Evolutionary conservation across 1,140 invertebrate genomes (phyloP), one percentile per base, ranked within the genome.

Genomic region (Cydia amplana): DNA sequence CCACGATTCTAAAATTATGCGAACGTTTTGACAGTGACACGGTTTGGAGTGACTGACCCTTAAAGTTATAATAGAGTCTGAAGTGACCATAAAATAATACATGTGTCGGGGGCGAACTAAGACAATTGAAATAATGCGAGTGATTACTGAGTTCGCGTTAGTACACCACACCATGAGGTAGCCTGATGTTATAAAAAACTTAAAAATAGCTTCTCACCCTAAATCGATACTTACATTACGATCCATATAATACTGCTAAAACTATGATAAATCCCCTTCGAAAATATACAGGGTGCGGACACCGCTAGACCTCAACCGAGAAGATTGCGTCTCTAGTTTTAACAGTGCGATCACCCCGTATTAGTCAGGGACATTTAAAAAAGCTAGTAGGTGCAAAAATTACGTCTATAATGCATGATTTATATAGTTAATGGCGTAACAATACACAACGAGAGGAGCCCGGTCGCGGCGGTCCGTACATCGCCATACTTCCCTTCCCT

Each of bases 201-300:
- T 83, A 83, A 81, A 83, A 79, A 74, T 78, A 80, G 81, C 78
- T 25, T 80, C 80, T 80, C 74, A 80, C 77, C 77, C 79, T 79
- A 82, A 46, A 77, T 81, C 79, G 78, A 74, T 77, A 83, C 49
- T 67, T 65, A 72, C 43, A 32, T 20, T 65, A 75, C 23, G 46
- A 65, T 75, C 79, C 79, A 75, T 85, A 87, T 89, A 91, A 91
- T 91, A 90, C 90, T 91, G 90, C 86, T 90, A 89, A 87, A 83
- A 77, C 85, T 89, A 87, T 80, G 75, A 84, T 75, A 75, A 72
- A 72, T 18, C 25, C 75, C 75, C 28, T 9, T 32, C 3, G 65
- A 70, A 70, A 32, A 36, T 20, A 70, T 36, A 70, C 65, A 70
- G 65, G 32, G 36, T 70, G 32, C 36, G 10, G 6, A 40, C 65